Conservation (phyloP, 2,113 vertebrate species). For the Pteronura brasiliensis region DNA sequence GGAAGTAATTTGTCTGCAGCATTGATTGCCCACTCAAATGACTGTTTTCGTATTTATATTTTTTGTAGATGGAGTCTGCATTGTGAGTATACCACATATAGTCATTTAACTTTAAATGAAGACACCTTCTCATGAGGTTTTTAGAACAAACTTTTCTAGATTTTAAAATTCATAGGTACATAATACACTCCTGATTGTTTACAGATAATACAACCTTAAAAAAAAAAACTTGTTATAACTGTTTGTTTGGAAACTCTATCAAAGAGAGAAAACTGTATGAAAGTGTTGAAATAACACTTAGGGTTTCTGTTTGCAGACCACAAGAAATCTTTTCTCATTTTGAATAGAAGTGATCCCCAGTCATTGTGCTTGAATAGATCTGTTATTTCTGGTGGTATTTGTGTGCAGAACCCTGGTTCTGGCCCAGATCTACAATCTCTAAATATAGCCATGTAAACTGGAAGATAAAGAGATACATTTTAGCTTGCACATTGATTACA, state of each 20-base stretch:
- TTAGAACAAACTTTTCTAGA: neutral
- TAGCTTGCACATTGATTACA: conserved; percentile 25
- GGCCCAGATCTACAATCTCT: conserved; percentile 11
- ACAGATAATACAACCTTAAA: neutral
- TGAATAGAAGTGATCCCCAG: neutral
- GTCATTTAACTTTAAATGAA: conserved; percentile 27
- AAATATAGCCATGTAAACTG: conserved; percentile 31
- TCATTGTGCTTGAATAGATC: neutral
- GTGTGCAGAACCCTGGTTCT: conserved; percentile 20
- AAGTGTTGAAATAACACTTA: conserved; percentile 45
- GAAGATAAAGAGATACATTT: conserved; percentile 28
- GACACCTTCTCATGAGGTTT: neutral
- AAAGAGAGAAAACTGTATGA: neutral
- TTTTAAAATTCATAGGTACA: neutral
- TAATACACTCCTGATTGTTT: neutral
- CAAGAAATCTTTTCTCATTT: conserved; percentile 38
- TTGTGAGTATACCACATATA: neutral
- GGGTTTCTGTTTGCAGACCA: conserved; percentile 2
- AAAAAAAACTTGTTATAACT: neutral
- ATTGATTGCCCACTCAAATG: conserved; percentile 20
- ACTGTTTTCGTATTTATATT: neutral
- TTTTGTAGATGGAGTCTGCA: neutral
- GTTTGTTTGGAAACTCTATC: conserved; percentile 25
- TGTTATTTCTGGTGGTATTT: conserved; percentile 45
- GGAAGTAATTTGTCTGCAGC: neutral